Percentiles rank a stretch among this genome's conserved stretches.
phyloP scores from a whole-genome alignment of 2,113 vertebrate species.

The Galeopterus variegatus region DNA sequence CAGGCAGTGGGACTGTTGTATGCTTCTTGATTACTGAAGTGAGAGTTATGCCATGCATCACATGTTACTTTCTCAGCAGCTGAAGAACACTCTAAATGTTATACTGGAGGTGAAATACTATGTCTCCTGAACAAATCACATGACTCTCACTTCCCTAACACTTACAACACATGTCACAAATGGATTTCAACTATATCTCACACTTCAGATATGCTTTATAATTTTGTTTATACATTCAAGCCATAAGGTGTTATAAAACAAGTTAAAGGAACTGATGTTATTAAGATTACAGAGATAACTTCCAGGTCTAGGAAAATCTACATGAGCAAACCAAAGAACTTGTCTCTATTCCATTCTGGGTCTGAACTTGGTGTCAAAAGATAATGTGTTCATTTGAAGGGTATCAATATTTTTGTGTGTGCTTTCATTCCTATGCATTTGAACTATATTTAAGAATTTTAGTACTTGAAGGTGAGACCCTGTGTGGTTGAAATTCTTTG shows the following conservation, averaged over 20 bases:
- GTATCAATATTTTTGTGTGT: background rate
- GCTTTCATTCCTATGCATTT: background rate
- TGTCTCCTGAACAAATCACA: slow-evolving; percentile 44
- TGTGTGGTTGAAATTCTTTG: background rate
- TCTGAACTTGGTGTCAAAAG: background rate
- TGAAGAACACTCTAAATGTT: slow-evolving; percentile 61
- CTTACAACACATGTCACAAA: slow-evolving; percentile 68
- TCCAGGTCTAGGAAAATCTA: slow-evolving; percentile 45
- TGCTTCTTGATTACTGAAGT: background rate
- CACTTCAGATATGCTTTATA: slow-evolving; percentile 63
- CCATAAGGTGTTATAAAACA: slow-evolving; percentile 70
- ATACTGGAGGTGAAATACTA: slow-evolving; percentile 21
- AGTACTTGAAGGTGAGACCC: background rate
- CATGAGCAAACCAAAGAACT: background rate
- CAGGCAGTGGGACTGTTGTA: background rate
- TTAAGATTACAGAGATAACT: background rate
- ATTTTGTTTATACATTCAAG: slow-evolving; percentile 77
- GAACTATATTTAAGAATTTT: background rate
- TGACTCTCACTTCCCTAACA: slow-evolving; percentile 73
- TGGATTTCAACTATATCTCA: slow-evolving; percentile 64
- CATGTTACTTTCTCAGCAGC: slow-evolving; percentile 58
- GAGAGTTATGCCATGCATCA: background rate
- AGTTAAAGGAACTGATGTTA: slow-evolving; percentile 55
- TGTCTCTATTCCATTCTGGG: background rate
- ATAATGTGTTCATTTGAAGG: background rate